These are phyloP conservation scores for Sebastes vulpes DNA, from an alignment of 2,797 vertebrate species.

Conservation along the genomic window DNA sequence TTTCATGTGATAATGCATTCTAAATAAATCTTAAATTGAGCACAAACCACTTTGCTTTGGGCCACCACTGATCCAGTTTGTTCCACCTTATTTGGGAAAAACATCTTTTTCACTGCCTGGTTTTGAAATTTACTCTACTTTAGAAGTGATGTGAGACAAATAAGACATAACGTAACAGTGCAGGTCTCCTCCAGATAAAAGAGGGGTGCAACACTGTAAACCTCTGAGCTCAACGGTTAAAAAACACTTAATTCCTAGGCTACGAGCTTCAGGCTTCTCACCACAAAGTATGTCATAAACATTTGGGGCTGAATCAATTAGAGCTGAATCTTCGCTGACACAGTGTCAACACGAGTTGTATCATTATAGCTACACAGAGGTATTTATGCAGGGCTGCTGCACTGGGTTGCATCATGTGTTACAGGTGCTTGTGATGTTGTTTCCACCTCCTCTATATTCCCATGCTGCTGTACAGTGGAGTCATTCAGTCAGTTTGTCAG, in stretches of 20 bases:
- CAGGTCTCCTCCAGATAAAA: not conserved
- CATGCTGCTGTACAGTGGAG: not conserved
- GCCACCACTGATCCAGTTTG: not conserved
- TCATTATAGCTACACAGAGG: not conserved
- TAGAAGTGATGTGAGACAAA: not conserved
- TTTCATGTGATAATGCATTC: not conserved
- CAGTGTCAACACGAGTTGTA: not conserved
- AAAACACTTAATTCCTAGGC: not conserved
- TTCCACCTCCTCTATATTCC: not conserved
- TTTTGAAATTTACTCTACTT: not conserved
- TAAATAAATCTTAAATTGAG: not conserved
- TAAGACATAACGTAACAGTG: not conserved
- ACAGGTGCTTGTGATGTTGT: not conserved
- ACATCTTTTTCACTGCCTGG: not conserved
- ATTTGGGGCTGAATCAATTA: not conserved
- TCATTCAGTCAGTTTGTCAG: not conserved
- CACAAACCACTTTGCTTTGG: not conserved
- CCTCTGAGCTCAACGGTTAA: not conserved
- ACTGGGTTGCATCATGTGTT: constrained; percentile 3
- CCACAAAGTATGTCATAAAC: not conserved
- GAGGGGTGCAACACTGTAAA: not conserved
- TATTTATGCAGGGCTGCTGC: not conserved
- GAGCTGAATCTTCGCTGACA: not conserved
- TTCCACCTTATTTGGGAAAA: not conserved
- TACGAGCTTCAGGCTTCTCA: not conserved